phyloP scores from a whole-genome alignment of 2,797 vertebrate species.

The Leptodactylus fallax region DNA sequence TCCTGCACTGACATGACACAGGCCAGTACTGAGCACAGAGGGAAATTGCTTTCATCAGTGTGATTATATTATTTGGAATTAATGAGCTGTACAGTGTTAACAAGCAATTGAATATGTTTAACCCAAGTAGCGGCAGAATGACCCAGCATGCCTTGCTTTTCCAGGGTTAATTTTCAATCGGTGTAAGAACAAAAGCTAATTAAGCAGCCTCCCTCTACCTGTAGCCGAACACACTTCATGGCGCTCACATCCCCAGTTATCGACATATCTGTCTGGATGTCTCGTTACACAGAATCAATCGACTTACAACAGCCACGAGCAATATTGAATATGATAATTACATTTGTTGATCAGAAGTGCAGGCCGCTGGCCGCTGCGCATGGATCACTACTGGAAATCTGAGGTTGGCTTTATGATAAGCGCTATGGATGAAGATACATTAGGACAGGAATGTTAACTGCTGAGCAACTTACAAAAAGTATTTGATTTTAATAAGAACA shows the following conservation, averaged over 20 bases:
- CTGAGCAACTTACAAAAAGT: not conserved
- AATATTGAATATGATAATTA: conserved; percentile 63
- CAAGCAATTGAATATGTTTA: conserved; percentile 57
- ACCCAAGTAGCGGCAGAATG: conserved; percentile 43
- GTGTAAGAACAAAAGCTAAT: conserved; percentile 57
- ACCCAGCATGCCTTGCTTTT: conserved; percentile 51
- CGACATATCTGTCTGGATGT: conserved; percentile 50
- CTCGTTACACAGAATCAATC: conserved; percentile 61
- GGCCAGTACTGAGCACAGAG: conserved; percentile 14
- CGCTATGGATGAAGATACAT: not conserved
- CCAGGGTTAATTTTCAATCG: conserved; percentile 59
- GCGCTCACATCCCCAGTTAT: conserved; percentile 41
- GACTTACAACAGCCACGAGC: conserved; percentile 60
- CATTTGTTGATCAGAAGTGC: conserved; percentile 51
- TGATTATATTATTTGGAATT: conserved; percentile 60
- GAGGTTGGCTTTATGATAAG: conserved; percentile 12
- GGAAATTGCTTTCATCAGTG: conserved; percentile 46
- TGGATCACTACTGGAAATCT: conserved; percentile 19
- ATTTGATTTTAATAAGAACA: conserved; percentile 18
- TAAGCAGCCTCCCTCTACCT: conserved; percentile 44
- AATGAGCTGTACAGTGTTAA: conserved; percentile 60
- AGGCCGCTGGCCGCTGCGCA: not conserved
- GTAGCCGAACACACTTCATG: conserved; percentile 41
- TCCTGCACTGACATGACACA: not conserved
- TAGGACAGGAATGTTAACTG: not conserved